These are phyloP conservation scores for Meteorus cinctellus DNA, from an alignment of 2,888 invertebrate genomes.

Conservation along the genomic window DNA sequence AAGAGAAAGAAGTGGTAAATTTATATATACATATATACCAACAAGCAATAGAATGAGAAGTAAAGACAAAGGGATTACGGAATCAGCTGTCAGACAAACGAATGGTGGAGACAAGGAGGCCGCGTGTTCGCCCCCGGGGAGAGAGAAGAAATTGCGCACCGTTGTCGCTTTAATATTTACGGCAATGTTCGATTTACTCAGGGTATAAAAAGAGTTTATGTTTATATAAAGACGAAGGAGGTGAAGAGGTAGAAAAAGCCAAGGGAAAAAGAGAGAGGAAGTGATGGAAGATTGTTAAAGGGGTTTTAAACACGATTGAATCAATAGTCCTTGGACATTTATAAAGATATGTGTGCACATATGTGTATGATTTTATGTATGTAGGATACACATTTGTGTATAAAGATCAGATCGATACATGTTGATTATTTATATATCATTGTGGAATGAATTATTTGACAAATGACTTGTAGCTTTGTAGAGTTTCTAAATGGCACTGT, in stretches of 20 bases:
- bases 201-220: neutral
- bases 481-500: constrained; percentile 7
- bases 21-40: no score
- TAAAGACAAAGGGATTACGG: constrained; percentile 48
- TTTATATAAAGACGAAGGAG: neutral
- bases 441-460: constrained; percentile 19
- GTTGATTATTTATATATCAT: constrained; percentile 17
- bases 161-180: constrained; percentile 29
- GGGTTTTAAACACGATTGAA: constrained; percentile 12
- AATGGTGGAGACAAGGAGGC: constrained; percentile 25
- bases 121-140: constrained; percentile 38
- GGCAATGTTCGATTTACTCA: constrained; percentile 18
- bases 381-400: constrained; percentile 10
- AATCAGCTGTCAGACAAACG: constrained; percentile 51
- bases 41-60: constrained; percentile 30
- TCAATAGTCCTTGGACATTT: constrained; percentile 6
- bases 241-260: neutral
- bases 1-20: neutral
- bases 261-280: neutral
- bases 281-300: constrained; percentile 6
- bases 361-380: neutral
- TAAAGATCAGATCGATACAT: constrained; percentile 1
- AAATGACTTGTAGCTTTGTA: constrained; percentile 17
- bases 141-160: constrained; percentile 28
- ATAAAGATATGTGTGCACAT: neutral